A percentile compares a stretch with the other conserved stretches of the same genome.
Evolutionary conservation across 1,140 invertebrate genomes (phyloP).

Genomic region (Aphelinus atriplicis): DNA sequence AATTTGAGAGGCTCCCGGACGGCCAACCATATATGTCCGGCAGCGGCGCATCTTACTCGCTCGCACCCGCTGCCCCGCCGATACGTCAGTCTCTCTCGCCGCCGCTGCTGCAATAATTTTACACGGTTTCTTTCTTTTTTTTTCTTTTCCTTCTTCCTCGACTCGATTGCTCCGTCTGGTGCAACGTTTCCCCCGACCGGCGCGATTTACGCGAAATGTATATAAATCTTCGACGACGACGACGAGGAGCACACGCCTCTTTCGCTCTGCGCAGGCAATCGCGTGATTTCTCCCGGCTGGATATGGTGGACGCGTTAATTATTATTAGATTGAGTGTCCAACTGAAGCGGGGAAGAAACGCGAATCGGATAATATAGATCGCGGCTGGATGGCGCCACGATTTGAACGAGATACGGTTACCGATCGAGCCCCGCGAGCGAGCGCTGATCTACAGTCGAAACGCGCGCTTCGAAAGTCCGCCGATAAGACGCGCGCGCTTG

Average conservation of each 20-base stretch:
- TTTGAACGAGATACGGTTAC: conserved; percentile 1
- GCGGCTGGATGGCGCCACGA: conserved; percentile 31
- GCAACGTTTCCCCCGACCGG: no score
- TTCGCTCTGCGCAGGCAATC: no score
- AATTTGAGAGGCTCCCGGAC: conserved; percentile 63
- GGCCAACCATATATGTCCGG: conserved; percentile 66
- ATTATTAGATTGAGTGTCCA: no score
- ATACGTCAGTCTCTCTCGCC: conserved; percentile 24
- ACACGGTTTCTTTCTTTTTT: background rate
- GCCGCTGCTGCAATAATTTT: background rate
- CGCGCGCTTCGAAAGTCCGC: background rate
- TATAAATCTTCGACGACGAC: no score
- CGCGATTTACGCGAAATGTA: no score
- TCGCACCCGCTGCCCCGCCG: conserved; percentile 38
- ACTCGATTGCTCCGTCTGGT: no score
- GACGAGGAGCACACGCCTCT: no score
- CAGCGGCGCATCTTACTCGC: conserved; percentile 47
- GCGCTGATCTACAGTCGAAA: background rate
- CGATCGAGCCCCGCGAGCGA: conserved; percentile 8
- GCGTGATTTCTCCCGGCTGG: no score
- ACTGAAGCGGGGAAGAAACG: no score
- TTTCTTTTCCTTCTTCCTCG: background rate
- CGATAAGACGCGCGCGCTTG: background rate
- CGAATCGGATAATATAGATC: no score
- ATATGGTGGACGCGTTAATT: no score